Conservation (phyloP, 2,888 invertebrate genomes). For the Stegana nigrithorax region DNA sequence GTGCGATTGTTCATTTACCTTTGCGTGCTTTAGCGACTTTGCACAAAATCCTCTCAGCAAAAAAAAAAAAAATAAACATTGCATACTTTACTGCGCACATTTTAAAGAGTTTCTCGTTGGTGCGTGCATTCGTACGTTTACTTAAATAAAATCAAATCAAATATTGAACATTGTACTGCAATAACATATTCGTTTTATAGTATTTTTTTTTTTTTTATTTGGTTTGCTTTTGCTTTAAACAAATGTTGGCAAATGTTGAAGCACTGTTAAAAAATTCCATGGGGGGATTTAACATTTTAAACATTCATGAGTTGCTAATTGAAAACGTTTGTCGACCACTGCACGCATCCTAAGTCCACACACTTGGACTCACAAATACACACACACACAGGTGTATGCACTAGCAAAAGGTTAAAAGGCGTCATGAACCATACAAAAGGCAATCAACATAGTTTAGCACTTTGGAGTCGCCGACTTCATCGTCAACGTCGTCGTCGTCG, state of each 20-base stretch:
- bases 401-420: constrained; percentile 48
- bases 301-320: constrained; percentile 66
- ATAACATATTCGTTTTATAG: no score
- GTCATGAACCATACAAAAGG: constrained; percentile 52
- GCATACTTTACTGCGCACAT: background rate
- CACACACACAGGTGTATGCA: constrained; percentile 34
- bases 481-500: constrained; percentile 31
- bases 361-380: constrained; percentile 11
- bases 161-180: no score
- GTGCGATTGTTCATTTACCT: constrained; percentile 5
- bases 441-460: constrained; percentile 64
- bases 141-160: no score
- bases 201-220: background rate
- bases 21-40: constrained; percentile 15
- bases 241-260: constrained; percentile 43
- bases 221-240: background rate
- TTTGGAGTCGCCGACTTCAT: constrained; percentile 41
- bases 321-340: constrained; percentile 65
- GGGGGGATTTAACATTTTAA: constrained; percentile 49
- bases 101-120: background rate
- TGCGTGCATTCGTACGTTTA: no score
- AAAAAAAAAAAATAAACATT: background rate
- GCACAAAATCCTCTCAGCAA: no score
- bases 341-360: constrained; percentile 30
- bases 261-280: constrained; percentile 57